Evolutionary conservation across 2,888 invertebrate genomes (phyloP), one percentile per base, ranked within the genome.

Genomic region (Arctia plantaginis): DNA sequence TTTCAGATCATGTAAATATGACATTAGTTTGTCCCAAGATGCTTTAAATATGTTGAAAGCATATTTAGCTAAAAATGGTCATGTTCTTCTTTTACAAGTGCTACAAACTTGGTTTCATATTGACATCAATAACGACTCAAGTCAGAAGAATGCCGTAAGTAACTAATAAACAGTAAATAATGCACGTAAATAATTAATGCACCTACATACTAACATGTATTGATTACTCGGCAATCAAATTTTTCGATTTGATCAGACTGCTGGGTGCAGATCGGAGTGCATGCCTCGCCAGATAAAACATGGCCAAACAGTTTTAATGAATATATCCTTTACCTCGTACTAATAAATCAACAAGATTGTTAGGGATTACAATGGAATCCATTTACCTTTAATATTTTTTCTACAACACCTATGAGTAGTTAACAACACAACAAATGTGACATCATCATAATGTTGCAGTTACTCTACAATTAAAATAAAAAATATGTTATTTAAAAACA

Each of bases 1-100:
- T 88, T 96, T 90, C 90, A 97, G 97, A 86, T 97, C 97, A 44
- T 97, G 97, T 87, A 98, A 98, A 93, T 97, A 97, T 92, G 97
- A 97, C 86, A 93, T 97, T 68, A 96, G 97, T 84, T 91, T 98
- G 80, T 97, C 97, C n/a, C 96, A 97, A 85, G 96, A 97, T 88
- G 97, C 97, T 7, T 93, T 97, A 47, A 96, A 96, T 82, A 95
- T 96, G 83, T 91, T 97, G 75, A 97, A 96, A 86, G 96, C 96
- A 69, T 97, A 97, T 91, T 93, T 97, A 76, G 96, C 97, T n/a
- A 97, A 96, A 85, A 96, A 97, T 86, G 97, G 97, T 0, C 97
- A 97, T 93, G 96, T 97, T 44, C 93, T 97, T 71, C 91, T 97
- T 71, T 96, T 97, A 89, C 97, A 97, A 95, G 96, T 97, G 73